Evolutionary conservation across 1,140 invertebrate species (phyloP).

Genomic region (Eumaeus atala): DNA sequence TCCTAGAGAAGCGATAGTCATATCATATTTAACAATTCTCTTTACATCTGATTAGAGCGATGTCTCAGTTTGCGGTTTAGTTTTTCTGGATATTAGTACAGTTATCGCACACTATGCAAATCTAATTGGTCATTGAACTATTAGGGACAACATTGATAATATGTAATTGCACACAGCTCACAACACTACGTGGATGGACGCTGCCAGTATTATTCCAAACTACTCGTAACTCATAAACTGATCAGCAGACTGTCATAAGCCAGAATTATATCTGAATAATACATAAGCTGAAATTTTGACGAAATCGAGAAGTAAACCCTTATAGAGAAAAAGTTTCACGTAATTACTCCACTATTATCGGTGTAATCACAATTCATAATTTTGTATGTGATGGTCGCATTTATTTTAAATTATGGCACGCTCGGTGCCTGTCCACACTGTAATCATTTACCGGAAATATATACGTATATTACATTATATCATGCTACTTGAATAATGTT

Average conservation of each 20-base stretch:
- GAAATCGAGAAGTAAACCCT: slow-evolving; percentile 35
- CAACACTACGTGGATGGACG: slow-evolving; percentile 20
- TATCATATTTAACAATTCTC: too few relatives aligned
- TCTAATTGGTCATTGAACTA: slow-evolving; percentile 34
- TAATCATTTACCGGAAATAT: neutral
- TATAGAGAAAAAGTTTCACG: slow-evolving; percentile 24
- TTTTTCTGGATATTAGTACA: slow-evolving; percentile 26
- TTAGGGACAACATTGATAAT: slow-evolving; percentile 29
- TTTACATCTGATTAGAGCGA: too few relatives aligned
- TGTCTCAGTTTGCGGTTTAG: neutral
- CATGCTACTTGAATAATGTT: slow-evolving; percentile 3
- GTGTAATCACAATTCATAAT: too few relatives aligned
- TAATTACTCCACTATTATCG: neutral
- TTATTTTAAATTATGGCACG: too few relatives aligned
- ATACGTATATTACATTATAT: neutral
- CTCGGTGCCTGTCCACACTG: neutral
- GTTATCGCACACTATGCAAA: slow-evolving; percentile 35
- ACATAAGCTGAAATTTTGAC: slow-evolving; percentile 32
- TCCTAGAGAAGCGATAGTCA: too few relatives aligned
- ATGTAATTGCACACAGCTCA: slow-evolving; percentile 25
- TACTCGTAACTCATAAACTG: slow-evolving; percentile 26
- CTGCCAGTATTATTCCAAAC: slow-evolving; percentile 21
- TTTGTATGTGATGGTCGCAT: too few relatives aligned
- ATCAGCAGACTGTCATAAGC: slow-evolving; percentile 31
- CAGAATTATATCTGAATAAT: slow-evolving; percentile 37